phyloP scores from a whole-genome alignment of 2,113 vertebrate genomes.

The Anser brachyrhynchus region DNA sequence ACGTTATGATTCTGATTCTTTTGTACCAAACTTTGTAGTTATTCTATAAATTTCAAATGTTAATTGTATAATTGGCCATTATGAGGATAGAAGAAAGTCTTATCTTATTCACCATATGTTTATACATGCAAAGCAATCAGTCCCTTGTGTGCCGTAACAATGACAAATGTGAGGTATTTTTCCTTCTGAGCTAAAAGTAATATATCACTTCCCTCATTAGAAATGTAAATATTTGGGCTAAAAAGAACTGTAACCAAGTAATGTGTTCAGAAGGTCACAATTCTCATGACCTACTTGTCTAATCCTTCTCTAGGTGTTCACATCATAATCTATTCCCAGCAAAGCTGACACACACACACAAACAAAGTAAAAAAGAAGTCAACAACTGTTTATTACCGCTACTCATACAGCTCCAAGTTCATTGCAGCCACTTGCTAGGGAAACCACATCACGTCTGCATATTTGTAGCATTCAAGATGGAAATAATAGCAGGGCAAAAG shows the following conservation, averaged over 20 bases:
- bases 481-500: background rate
- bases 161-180: background rate
- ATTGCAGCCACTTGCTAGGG: background rate
- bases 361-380: background rate
- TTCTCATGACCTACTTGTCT: background rate
- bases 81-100: background rate
- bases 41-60: constrained; percentile 2
- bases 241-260: background rate
- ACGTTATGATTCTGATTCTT: background rate
- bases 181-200: background rate
- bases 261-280: background rate
- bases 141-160: background rate
- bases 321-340: background rate
- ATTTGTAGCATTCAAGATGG: background rate
- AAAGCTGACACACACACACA: background rate
- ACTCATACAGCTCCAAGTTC: background rate
- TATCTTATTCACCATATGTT: background rate
- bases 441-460: background rate
- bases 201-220: background rate
- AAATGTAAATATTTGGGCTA: constrained; percentile 16
- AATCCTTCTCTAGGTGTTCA: background rate
- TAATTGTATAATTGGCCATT: constrained; percentile 24
- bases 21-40: background rate
- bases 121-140: background rate
- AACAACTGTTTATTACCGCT: background rate